Evolutionary conservation across 2,888 invertebrate genomes (phyloP), one percentile per base, ranked within the genome.

Genomic region (Flexamia atlantica): DNA sequence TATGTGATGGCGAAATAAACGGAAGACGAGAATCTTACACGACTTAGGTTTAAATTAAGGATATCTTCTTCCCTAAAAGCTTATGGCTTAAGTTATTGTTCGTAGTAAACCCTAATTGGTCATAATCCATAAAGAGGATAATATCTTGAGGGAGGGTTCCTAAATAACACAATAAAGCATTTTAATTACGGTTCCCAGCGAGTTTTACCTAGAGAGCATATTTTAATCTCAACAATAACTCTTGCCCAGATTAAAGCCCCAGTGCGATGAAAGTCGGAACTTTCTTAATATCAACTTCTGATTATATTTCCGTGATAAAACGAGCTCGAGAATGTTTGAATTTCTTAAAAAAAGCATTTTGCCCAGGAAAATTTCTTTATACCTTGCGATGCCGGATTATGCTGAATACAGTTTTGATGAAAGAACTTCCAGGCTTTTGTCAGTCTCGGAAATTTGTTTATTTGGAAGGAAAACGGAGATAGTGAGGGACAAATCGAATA

Each of bases 231-330:
- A 30, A 57, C 53, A 79, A 57, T 79, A 53, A 79, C 25, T 79
- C 36, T 36, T 30, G 53, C 30, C 76, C 28, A 57, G 57, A 79
- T 79, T 79, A 79, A 57, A 79, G 46, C 76, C 32, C 57, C 32
- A 20, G 14, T 57, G 79, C 53, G 76, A 36, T 50, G 40, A 70
- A 70, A 70, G 70, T 70, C 74, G 28, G 32, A 79, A 79, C 79
- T 79, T 79, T 79, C 79, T 79, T 79, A 79, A 79, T 79, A 79
- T 36, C 50, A 79, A 79, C 79, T 79, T 79, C 57, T 79, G 79
- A 79, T 79, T 79, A 79, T 57, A 79, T 79, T 76, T 76, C 76
- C 50, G 28, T 23, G 50, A 46, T 42, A 76, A 76, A 76, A 76
- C 53, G 79, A 50, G 79, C 57, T 57, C 57, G 28, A 79, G 79